phyloP scores from a whole-genome alignment of 2,888 invertebrate genomes.

The Chorisops tibialis region DNA sequence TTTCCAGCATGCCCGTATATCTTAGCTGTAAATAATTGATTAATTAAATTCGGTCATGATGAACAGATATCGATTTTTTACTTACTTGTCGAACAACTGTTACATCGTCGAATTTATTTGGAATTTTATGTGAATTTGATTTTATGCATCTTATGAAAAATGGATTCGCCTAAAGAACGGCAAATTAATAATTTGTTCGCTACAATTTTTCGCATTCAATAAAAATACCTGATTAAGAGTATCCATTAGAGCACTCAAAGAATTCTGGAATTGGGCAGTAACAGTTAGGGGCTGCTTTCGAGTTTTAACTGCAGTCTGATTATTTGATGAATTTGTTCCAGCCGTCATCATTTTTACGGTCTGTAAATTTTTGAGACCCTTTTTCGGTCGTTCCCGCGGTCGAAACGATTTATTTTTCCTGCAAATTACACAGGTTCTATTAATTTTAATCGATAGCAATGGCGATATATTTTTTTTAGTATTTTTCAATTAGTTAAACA shows the following conservation, averaged over 20 bases:
- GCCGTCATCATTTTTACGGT: slow-evolving; percentile 85
- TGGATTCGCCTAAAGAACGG: slow-evolving; percentile 53
- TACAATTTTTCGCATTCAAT: background rate
- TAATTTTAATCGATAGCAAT: background rate
- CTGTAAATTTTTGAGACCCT: slow-evolving; percentile 85
- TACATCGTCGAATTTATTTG: slow-evolving; percentile 90
- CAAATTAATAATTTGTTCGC: background rate
- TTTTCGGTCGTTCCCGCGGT: slow-evolving; percentile 79
- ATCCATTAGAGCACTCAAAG: slow-evolving; percentile 87
- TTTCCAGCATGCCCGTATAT: slow-evolving; percentile 96
- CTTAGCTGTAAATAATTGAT: slow-evolving; percentile 61
- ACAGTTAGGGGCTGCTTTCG: slow-evolving; percentile 89
- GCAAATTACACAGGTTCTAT: slow-evolving; percentile 15
- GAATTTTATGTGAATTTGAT: slow-evolving; percentile 89
- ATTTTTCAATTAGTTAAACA: slow-evolving; percentile 1
- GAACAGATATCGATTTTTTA: background rate
- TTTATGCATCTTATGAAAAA: slow-evolving; percentile 82
- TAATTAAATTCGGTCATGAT: background rate
- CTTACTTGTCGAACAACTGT: slow-evolving; percentile 72
- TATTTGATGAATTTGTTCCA: slow-evolving; percentile 44
- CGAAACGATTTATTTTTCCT: slow-evolving; percentile 93
- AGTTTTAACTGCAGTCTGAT: slow-evolving; percentile 56
- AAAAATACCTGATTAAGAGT: slow-evolving; percentile 70
- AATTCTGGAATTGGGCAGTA: slow-evolving; percentile 92
- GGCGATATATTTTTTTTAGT: background rate